Evolutionary conservation across 1,140 invertebrate genomes (phyloP), one percentile per base, ranked within the genome.

Genomic region (Drosophila tsacasi): DNA sequence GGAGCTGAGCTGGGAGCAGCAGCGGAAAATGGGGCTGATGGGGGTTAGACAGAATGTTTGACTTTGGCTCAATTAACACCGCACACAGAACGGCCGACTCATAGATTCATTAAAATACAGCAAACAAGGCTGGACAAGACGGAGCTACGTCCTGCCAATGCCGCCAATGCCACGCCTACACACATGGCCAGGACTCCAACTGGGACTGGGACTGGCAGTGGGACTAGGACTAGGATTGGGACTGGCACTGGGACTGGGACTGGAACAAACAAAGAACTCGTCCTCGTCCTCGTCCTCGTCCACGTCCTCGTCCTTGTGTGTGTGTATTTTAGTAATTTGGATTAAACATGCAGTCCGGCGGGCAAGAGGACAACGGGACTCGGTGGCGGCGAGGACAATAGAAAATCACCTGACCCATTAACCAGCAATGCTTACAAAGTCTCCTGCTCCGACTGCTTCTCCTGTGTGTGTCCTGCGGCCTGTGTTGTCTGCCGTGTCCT

Each of bases 371-470:
- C 58, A 86, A 74, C 80, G 66, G 57, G 23, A 7, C 3, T 25
- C 15, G 23, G 23, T 15, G 23, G 13, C 46, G 23, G 52, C 84
- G 85, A 78, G 81, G 74, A 89, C 84, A 89, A 81, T 84, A 87
- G 81, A 84, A 87, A 89, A 87, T 87, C 85, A 87, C 84, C 84
- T 87, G 84, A 84, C 46, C 84, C 84, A 87, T 87, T 87, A 87
- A 83, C 78, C 73, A 79, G 66, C 67, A 82, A 82, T 76, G 83
- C 68, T 78, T 49, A 64, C 60, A 57, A 69, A 69, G 58, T 77
- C 40, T 50, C 21, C 54, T 17, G 15, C 15, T 39, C 6, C 10
- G 19, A 15, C 35, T 46, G 32, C 32, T 12, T 12, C 32, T 32
- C 32, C 32, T 32, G 32, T 17, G 21, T 10, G n/a, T 12, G 23